Percentiles rank a stretch among this genome's conserved stretches.
Evolutionary conservation across 2,888 invertebrate genomes (phyloP).

Genomic region (Plebejus melissa): DNA sequence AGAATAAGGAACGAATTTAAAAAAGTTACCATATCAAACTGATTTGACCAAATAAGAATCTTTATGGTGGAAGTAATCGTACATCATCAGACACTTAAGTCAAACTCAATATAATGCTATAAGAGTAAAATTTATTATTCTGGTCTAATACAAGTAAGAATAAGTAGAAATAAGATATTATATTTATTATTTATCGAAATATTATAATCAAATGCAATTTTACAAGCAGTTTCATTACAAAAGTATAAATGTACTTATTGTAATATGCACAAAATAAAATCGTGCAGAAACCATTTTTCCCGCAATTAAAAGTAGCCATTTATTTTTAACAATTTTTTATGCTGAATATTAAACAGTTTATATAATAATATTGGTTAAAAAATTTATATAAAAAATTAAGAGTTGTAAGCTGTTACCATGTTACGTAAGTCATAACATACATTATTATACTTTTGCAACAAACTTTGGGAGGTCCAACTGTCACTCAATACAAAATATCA

Average conservation of each 20-base stretch:
- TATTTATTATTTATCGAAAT: neutral
- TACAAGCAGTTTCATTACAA: slow-evolving; percentile 9
- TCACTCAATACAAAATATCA: slow-evolving; percentile 32
- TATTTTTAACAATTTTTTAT: neutral
- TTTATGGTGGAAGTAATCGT: neutral
- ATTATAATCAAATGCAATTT: slow-evolving; percentile 19
- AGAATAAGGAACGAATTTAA: neutral
- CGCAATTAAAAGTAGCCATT: neutral
- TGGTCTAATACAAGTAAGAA: neutral
- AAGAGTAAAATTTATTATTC: neutral
- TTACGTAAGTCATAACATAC: neutral
- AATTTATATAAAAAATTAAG: neutral
- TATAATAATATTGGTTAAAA: neutral
- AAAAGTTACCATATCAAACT: neutral
- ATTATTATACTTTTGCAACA: slow-evolving; percentile 23
- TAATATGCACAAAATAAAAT: neutral
- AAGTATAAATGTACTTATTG: slow-evolving; percentile 5
- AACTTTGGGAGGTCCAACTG: slow-evolving; percentile 9
- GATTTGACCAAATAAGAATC: neutral
- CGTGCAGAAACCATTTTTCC: neutral
- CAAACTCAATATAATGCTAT: neutral
- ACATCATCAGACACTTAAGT: neutral
- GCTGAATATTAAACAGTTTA: neutral
- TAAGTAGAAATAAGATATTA: neutral
- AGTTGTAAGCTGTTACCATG: neutral